These are phyloP conservation scores for Melolontha melolontha DNA, from an alignment of 2,888 invertebrate species.

Conservation along the genomic window DNA sequence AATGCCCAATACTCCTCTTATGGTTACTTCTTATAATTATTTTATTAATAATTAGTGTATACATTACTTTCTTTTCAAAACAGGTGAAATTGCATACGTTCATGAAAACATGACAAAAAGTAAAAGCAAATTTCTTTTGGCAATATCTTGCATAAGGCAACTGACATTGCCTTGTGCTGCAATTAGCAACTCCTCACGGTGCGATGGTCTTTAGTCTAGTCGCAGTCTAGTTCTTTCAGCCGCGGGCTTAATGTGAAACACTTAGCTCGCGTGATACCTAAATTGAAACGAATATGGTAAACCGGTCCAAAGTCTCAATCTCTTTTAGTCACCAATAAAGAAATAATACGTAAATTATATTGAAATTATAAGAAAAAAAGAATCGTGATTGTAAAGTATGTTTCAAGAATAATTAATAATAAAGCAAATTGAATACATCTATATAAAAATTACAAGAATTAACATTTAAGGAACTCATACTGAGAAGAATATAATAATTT, in stretches of 20 bases:
- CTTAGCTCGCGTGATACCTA: constrained; percentile 39
- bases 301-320: constrained; percentile 38
- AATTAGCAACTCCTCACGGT: constrained; percentile 48
- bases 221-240: constrained; percentile 48
- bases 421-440: neutral
- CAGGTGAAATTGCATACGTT: too few relatives aligned
- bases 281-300: constrained; percentile 30
- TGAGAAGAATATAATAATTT: too few relatives aligned
- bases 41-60: too few relatives aligned
- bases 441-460: too few relatives aligned
- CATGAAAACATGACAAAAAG: too few relatives aligned
- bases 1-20: too few relatives aligned
- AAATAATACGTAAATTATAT: constrained; percentile 41
- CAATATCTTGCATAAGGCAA: constrained; percentile 8
- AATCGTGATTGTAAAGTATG: too few relatives aligned
- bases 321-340: constrained; percentile 45
- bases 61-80: too few relatives aligned
- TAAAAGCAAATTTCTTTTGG: neutral
- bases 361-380: constrained; percentile 18
- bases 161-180: constrained; percentile 24
- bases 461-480: too few relatives aligned
- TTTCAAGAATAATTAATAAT: too few relatives aligned
- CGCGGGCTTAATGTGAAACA: constrained; percentile 32
- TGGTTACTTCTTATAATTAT: too few relatives aligned
- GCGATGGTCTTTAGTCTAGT: constrained; percentile 46